Evolutionary conservation across 2,113 vertebrate species (phyloP), one percentile per base, ranked within the genome.

Genomic region (Vidua macroura): DNA sequence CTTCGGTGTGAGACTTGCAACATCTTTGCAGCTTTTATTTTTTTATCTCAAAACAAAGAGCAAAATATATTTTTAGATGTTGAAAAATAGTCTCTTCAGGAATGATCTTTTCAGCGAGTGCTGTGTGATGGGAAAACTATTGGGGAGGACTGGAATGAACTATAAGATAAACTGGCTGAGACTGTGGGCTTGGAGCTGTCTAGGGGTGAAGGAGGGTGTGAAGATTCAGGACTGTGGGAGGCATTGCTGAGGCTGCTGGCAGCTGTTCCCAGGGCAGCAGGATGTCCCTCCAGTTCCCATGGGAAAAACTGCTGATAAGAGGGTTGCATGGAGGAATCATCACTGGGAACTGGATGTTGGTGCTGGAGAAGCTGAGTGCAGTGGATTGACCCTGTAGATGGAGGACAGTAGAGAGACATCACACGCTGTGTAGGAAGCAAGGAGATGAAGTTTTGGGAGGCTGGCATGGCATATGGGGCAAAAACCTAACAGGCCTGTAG

Each of bases 381-480:
- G 25, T 48, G 30, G 15, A 21, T 58, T 44, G 70, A 24, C 17
- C 5, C 23, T 31, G 51, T 73, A 64, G 30, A 28, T n/a, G 17
- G 6, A 56, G 37, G 75, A 51, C 35, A 74, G 44, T 11, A 33
- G 44, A 67, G 37, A 63, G 49, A 33, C 30, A 21, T 28, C 39
- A 3, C 24, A 19, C 25, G 7, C 15, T 25, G 28, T 24, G 46
- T 28, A 35, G 68, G 49, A 80, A 77, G 72, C 12, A 69, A 62
- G 44, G 48, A 68, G 21, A 30, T 35, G 6, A 72, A 49, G 39
- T 86, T 86, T 49, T 53, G 60, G 58, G 80, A 60, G 31, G 22
- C 60, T 83, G 28, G 6, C 73, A 8, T 44, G 35, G 53, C 1
- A 3, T 7, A 2, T 17, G 20, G 43, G 37, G 7, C 1, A 1